Percentiles rank a stretch among this genome's conserved stretches.
Evolutionary conservation across 2,888 invertebrate genomes (phyloP).

Genomic region (Nephrocerus scutellatus): DNA sequence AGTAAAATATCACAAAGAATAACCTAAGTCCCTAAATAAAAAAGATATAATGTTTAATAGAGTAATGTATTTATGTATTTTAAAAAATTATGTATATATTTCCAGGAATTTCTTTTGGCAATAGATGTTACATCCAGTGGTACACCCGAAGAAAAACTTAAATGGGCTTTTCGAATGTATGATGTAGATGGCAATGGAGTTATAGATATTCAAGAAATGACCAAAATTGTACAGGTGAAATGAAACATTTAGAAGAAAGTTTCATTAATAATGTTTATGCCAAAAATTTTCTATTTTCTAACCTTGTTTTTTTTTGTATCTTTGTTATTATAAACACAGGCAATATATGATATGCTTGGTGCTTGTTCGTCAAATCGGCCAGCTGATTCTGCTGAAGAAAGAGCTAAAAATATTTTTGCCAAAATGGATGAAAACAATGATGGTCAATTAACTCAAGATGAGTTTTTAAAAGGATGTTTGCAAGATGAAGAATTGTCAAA

Average conservation of each 20-base stretch:
- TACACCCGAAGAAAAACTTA: conserved; percentile 94
- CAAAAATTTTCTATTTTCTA: no score
- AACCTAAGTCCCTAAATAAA: no score
- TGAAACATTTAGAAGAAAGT: no score
- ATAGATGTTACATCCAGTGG: conserved; percentile 97
- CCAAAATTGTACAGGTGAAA: conserved; percentile 93
- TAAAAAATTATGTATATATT: conserved; percentile 47
- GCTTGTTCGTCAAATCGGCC: conserved; percentile 93
- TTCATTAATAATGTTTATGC: no score
- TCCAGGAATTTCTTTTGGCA: conserved; percentile 90
- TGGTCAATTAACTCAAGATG: conserved; percentile 94
- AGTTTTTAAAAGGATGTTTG: conserved; percentile 95
- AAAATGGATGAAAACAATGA: conserved; percentile 99
- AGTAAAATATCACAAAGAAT: no score
- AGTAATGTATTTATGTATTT: background rate
- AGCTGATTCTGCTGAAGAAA: conserved; percentile 92
- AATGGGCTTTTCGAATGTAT: conserved; percentile 99
- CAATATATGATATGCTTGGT: conserved; percentile 99
- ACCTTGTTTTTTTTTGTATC: conserved; percentile 10
- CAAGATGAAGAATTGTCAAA: conserved; percentile 93
- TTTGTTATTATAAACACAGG: no score
- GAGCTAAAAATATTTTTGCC: conserved; percentile 98
- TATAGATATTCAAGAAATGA: conserved; percentile 98
- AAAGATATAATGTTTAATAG: background rate
- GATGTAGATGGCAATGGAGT: conserved; percentile 97